Evolutionary conservation across 2,888 invertebrate genomes (phyloP).

Genomic region (Acanthosepion pharaonis): DNA sequence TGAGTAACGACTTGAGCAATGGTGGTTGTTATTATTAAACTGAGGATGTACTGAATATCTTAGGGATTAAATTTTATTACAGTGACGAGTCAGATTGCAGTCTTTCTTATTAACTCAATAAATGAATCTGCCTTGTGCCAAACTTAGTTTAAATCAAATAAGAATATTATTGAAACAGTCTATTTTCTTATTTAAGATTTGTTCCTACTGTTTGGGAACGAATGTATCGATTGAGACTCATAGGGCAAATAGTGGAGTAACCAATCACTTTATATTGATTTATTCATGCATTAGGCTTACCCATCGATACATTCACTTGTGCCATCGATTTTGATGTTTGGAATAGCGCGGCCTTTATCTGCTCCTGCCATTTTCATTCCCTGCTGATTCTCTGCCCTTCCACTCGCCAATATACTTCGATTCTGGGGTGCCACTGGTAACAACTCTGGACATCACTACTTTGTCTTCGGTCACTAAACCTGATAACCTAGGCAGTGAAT

Average conservation of each 20-base stretch:
- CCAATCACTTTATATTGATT: not conserved
- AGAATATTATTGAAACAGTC: not conserved
- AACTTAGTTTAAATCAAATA: not conserved
- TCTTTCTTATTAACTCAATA: too few species aligned
- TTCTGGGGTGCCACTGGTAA: not conserved
- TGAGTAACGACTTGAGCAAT: too few species aligned
- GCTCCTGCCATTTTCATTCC: not conserved
- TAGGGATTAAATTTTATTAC: too few species aligned
- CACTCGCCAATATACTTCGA: not conserved
- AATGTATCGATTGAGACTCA: not conserved
- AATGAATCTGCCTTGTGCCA: too few species aligned
- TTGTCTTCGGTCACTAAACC: not conserved
- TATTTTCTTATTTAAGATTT: not conserved
- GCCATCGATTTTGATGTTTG: not conserved
- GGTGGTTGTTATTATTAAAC: too few species aligned
- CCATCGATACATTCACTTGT: not conserved
- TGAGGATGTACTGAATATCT: too few species aligned
- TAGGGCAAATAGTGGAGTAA: not conserved
- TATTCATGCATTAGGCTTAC: not conserved
- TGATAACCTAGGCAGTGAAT: not conserved
- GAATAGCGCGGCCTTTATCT: not conserved
- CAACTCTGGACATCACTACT: not conserved
- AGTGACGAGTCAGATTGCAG: too few species aligned
- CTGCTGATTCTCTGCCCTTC: not conserved
- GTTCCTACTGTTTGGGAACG: not conserved